Evolutionary conservation across 2,888 invertebrate species (phyloP).

Genomic region (Drosophila subsilvestris): DNA sequence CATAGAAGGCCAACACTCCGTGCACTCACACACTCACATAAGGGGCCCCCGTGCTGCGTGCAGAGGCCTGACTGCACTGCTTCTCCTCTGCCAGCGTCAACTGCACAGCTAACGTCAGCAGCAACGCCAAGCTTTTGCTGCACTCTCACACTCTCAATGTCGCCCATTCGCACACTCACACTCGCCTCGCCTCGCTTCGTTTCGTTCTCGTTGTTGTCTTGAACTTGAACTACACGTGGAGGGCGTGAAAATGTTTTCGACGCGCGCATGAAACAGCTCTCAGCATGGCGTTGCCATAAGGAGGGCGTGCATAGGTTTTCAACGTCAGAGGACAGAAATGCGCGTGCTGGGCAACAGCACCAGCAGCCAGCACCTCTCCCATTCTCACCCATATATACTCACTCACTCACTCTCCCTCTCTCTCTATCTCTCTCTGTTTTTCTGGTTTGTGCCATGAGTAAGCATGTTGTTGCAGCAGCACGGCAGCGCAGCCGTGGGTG

Average conservation of each 20-base stretch:
- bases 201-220: constrained; percentile 68
- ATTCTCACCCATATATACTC: constrained; percentile 1
- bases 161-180: constrained; percentile 31
- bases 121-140: constrained; percentile 40
- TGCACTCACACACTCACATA: neutral
- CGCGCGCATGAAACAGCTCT: constrained; percentile 31
- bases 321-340: constrained; percentile 51
- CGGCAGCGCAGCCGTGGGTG: constrained; percentile 24
- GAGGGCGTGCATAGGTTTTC: constrained; percentile 77
- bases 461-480: constrained; percentile 40
- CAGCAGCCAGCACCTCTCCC: constrained; percentile 1
- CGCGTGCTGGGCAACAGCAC: constrained; percentile 53
- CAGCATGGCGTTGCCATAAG: constrained; percentile 43
- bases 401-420: constrained; percentile 11
- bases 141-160: constrained; percentile 41
- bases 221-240: constrained; percentile 85
- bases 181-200: constrained; percentile 38
- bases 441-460: constrained; percentile 63
- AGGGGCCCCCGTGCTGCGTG: too few species aligned
- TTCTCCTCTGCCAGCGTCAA: constrained; percentile 48
- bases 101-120: constrained; percentile 52
- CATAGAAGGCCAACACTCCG: neutral
- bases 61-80: constrained; percentile 50
- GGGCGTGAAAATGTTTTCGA: constrained; percentile 80
- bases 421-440: neutral